A percentile compares a stretch with the other conserved stretches of the same genome.
Evolutionary conservation across 2,888 invertebrate species (phyloP).

Genomic region (Resseliella maxima): DNA sequence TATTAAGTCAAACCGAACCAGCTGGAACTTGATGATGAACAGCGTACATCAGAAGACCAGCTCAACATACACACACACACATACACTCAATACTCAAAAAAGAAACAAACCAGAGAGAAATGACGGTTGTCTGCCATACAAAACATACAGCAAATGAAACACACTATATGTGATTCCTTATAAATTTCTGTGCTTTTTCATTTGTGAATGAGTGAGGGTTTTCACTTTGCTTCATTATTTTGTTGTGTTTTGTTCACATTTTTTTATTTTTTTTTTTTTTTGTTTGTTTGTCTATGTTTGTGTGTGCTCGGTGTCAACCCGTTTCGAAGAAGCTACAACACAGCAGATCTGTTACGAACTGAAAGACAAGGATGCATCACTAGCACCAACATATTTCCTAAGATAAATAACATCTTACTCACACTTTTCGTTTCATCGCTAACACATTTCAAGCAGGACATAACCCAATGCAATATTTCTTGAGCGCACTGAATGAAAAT

Average conservation of each 20-base stretch:
- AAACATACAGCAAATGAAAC: not conserved
- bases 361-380: not conserved
- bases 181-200: constrained; percentile 42
- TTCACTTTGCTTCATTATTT: constrained; percentile 41
- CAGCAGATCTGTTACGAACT: not conserved
- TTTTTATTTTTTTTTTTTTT: not conserved
- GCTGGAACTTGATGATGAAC: not conserved
- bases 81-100: not conserved
- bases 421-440: no score
- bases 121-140: not conserved
- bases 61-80: no score
- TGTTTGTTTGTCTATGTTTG: not conserved
- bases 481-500: constrained; percentile 6
- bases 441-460: not conserved
- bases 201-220: not conserved
- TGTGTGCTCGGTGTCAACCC: not conserved
- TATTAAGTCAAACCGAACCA: constrained; percentile 4
- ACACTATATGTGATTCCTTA: not conserved
- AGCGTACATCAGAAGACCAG: not conserved
- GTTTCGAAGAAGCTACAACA: not conserved
- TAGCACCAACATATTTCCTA: constrained; percentile 20
- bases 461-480: constrained; percentile 48
- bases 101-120: not conserved
- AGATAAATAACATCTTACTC: constrained; percentile 48
- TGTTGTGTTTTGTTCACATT: not conserved